Evolutionary conservation across 2,113 vertebrate species (phyloP).

Genomic region (Nycticryphes semicollaris): DNA sequence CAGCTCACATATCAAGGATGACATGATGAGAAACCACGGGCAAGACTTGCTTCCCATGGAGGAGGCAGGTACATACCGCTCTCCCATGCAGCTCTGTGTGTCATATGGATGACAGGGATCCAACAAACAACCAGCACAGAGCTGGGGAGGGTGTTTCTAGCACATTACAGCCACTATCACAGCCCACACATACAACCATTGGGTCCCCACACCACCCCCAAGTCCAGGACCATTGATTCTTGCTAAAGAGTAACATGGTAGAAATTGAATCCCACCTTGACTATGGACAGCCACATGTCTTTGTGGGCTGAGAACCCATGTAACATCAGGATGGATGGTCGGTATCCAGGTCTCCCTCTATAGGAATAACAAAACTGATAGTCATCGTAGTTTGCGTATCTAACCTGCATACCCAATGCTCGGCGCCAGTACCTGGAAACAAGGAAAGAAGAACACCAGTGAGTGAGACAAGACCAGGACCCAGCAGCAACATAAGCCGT

Average conservation of each 20-base stretch:
- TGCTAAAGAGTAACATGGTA: not conserved
- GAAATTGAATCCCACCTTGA: conserved; percentile 82
- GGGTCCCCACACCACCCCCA: too few species aligned
- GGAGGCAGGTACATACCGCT: not conserved
- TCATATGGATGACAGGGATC: not conserved
- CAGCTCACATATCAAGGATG: not conserved
- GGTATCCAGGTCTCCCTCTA: conserved; percentile 82
- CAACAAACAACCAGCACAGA: not conserved
- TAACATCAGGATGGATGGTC: conserved; percentile 87
- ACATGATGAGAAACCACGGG: not conserved
- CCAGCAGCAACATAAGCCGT: not conserved
- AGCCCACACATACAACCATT: rapidly evolving
- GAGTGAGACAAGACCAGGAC: not conserved
- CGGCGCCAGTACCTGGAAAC: conserved; percentile 84
- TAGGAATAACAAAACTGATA: conserved; percentile 91
- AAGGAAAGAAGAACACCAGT: not conserved
- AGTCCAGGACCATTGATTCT: not conserved
- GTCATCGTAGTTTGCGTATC: conserved; percentile 71
- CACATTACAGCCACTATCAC: not conserved
- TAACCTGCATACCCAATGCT: conserved; percentile 84
- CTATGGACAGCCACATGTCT: conserved; percentile 89
- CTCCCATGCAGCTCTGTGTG: not conserved
- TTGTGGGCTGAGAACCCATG: conserved; percentile 93
- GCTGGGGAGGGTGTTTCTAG: not conserved
- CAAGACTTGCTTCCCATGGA: not conserved